Conservation (phyloP, 2,888 invertebrate species). For the Mechanitis messenoides region DNA sequence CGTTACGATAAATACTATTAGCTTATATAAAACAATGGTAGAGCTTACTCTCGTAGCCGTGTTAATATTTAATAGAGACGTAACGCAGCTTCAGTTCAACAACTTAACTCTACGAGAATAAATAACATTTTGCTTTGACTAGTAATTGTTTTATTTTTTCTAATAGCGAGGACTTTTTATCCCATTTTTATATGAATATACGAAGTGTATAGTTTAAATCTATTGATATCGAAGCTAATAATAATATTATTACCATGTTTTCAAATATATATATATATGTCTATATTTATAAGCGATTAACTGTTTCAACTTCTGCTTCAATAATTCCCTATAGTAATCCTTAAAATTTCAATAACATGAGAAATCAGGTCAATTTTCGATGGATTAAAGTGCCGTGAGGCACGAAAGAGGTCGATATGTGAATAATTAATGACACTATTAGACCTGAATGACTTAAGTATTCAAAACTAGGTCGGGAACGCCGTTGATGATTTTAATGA, state of each 20-base stretch:
- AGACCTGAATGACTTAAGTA: slow-evolving; percentile 5
- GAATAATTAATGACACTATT: slow-evolving; percentile 15
- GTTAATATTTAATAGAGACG: slow-evolving; percentile 1
- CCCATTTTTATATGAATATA: no score
- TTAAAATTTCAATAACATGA: slow-evolving; percentile 11
- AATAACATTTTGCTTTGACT: no score
- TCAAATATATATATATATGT: background rate
- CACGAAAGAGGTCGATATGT: slow-evolving; percentile 1
- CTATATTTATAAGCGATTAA: background rate
- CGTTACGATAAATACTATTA: background rate
- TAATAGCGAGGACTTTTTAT: no score
- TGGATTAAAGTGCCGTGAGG: slow-evolving; percentile 11
- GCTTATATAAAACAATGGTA: background rate
- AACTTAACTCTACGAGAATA: background rate
- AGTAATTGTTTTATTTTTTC: no score
- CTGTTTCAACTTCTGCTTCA: background rate
- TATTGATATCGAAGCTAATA: no score
- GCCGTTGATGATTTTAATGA: slow-evolving; percentile 1
- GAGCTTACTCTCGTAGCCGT: background rate
- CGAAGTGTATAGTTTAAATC: no score
- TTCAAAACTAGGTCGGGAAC: background rate
- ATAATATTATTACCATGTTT: no score
- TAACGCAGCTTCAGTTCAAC: background rate
- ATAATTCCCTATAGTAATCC: slow-evolving; percentile 4
- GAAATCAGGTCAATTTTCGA: slow-evolving; percentile 19